Evolutionary conservation across 2,888 invertebrate species (phyloP).

Genomic region (Drosophila kambysellisi): DNA sequence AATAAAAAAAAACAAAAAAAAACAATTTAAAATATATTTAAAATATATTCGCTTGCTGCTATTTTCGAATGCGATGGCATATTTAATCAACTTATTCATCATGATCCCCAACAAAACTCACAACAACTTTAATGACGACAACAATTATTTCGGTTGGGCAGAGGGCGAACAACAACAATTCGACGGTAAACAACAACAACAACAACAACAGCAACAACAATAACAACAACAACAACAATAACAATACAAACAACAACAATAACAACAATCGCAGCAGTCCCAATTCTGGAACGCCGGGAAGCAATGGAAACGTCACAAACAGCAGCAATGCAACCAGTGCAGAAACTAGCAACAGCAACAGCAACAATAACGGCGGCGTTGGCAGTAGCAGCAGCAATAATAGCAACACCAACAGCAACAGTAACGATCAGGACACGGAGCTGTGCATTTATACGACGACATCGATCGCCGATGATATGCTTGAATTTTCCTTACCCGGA

Average conservation of each 20-base stretch:
- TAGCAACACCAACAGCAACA: conserved; percentile 38
- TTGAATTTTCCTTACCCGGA: conserved; percentile 52
- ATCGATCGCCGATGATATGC: conserved; percentile 56
- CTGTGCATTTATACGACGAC: conserved; percentile 52
- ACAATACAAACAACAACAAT: conserved; percentile 7
- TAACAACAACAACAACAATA: conserved; percentile 21
- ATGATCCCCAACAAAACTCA: conserved; percentile 17
- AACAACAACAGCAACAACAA: conserved; percentile 24
- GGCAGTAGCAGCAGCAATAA: conserved; percentile 43
- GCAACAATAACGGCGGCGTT: conserved; percentile 26
- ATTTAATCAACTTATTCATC: conserved; percentile 16
- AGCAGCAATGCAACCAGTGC: conserved; percentile 26
- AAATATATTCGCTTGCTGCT: conserved; percentile 44
- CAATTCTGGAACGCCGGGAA: neutral
- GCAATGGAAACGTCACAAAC: neutral
- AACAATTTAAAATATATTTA: neutral
- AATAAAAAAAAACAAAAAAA: conserved; percentile 10
- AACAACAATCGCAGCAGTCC: conserved; percentile 14
- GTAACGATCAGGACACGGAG: conserved; percentile 56
- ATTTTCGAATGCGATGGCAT: conserved; percentile 46
- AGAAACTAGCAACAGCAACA: conserved; percentile 5
- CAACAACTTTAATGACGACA: conserved; percentile 20
- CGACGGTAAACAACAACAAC: conserved; percentile 41
- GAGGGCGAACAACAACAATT: conserved; percentile 58
- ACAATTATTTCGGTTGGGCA: conserved; percentile 32